phyloP scores from a whole-genome alignment of 2,113 vertebrate genomes.

The Microcebus tavaratra region DNA sequence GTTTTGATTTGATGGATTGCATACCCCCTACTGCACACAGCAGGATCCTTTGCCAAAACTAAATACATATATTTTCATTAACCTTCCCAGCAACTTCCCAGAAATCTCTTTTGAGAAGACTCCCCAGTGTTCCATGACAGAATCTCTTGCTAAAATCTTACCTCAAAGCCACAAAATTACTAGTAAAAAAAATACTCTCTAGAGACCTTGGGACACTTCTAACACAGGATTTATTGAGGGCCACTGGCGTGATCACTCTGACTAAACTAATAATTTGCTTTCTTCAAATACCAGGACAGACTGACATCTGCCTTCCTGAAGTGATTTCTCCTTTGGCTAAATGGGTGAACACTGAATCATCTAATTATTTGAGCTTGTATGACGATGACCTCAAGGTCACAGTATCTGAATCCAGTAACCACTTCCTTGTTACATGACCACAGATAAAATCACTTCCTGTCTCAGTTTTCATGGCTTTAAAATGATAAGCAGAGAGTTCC shows the following conservation, averaged over 20 bases:
- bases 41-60: slow-evolving; percentile 44
- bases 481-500: slow-evolving; percentile 12
- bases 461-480: slow-evolving; percentile 1
- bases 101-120: slow-evolving; percentile 44
- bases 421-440: slow-evolving; percentile 15
- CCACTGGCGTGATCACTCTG: not conserved
- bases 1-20: slow-evolving; percentile 68
- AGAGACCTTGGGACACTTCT: not conserved
- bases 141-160: slow-evolving; percentile 35
- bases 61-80: slow-evolving; percentile 55
- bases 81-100: slow-evolving; percentile 46
- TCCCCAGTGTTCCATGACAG: not conserved
- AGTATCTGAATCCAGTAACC: not conserved
- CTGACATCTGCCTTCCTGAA: not conserved
- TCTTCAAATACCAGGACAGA: not conserved
- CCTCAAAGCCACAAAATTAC: slow-evolving; percentile 42
- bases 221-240: not conserved
- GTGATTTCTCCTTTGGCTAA: not conserved
- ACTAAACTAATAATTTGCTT: not conserved
- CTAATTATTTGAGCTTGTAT: not conserved
- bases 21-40: not conserved
- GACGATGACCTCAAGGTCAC: not conserved
- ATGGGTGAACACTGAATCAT: not conserved
- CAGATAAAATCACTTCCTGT: slow-evolving; percentile 48
- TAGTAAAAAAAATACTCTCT: not conserved